These are phyloP conservation scores for Drosophila greeni DNA, from an alignment of 2,888 invertebrate species.

Conservation along the genomic window DNA sequence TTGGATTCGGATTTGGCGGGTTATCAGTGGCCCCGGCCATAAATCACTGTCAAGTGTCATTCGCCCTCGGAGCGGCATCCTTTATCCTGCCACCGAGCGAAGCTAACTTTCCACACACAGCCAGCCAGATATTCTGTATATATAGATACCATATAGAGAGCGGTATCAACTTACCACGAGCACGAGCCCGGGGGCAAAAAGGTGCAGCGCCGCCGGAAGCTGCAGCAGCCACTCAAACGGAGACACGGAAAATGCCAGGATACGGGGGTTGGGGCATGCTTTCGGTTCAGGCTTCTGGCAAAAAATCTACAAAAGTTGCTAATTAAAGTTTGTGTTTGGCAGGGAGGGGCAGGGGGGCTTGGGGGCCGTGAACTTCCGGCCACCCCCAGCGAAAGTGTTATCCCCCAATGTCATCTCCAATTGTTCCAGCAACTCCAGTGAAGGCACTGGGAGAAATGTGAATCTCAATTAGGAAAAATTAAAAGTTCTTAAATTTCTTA, in stretches of 20 bases:
- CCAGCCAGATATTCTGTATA: constrained; percentile 12
- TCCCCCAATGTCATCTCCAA: constrained; percentile 30
- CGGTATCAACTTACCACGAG: constrained; percentile 57
- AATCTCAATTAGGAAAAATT: not conserved
- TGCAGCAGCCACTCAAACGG: constrained; percentile 55
- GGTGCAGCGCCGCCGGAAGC: constrained; percentile 66
- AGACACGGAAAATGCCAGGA: constrained; percentile 10
- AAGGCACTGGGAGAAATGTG: not conserved
- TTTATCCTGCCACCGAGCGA: constrained; percentile 53
- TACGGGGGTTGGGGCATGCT: not conserved
- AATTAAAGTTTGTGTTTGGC: constrained; percentile 69
- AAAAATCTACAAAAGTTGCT: constrained; percentile 59
- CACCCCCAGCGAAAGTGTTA: constrained; percentile 64
- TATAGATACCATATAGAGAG: constrained; percentile 16
- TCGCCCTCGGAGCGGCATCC: constrained; percentile 64
- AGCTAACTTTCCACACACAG: constrained; percentile 53
- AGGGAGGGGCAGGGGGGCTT: constrained; percentile 24
- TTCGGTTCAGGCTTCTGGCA: constrained; percentile 6
- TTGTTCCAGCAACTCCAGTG: not conserved
- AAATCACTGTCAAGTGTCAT: constrained; percentile 79
- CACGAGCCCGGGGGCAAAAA: constrained; percentile 61
- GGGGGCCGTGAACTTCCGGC: constrained; percentile 43
- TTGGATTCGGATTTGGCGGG: constrained; percentile 54
- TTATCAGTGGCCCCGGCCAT: constrained; percentile 76
- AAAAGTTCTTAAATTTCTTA: too few relatives aligned